phyloP scores from a whole-genome alignment of 2,797 vertebrate species.

The Acrossocheilus wenchowensis region DNA sequence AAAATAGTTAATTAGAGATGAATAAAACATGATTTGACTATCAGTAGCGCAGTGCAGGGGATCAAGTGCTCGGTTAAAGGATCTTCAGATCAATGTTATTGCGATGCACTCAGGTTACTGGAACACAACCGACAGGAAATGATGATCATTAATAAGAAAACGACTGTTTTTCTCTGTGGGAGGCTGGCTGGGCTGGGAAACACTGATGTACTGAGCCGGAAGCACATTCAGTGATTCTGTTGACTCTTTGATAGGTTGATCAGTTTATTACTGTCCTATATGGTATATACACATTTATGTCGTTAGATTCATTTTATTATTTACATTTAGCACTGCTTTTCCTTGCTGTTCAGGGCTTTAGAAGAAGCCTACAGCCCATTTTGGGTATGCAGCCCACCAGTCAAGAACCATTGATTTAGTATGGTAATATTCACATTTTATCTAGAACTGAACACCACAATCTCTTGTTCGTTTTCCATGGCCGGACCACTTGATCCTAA shows the following conservation, averaged over 20 bases:
- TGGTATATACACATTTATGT: background rate
- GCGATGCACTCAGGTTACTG: constrained; percentile 63
- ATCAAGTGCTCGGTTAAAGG: constrained; percentile 74
- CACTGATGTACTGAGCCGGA: constrained; percentile 26
- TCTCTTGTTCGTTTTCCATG: constrained; percentile 17
- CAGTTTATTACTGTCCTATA: background rate
- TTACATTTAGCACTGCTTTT: background rate
- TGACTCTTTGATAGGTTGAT: background rate
- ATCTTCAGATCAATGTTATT: constrained; percentile 72
- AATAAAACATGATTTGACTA: constrained; percentile 82
- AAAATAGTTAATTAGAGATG: constrained; percentile 83
- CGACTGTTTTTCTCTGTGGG: constrained; percentile 33
- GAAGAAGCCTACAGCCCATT: background rate
- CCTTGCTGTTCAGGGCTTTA: background rate
- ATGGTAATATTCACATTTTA: constrained; percentile 10
- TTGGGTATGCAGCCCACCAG: background rate
- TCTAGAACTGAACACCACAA: background rate
- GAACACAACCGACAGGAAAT: constrained; percentile 60
- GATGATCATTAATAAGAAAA: constrained; percentile 63
- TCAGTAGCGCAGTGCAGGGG: constrained; percentile 75
- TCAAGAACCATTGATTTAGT: background rate
- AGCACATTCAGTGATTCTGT: background rate
- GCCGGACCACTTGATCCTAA: constrained; percentile 1
- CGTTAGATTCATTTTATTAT: background rate
- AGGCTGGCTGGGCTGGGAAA: background rate